phyloP scores from a whole-genome alignment of 2,113 vertebrate genomes.

The Thomomys bottae region DNA sequence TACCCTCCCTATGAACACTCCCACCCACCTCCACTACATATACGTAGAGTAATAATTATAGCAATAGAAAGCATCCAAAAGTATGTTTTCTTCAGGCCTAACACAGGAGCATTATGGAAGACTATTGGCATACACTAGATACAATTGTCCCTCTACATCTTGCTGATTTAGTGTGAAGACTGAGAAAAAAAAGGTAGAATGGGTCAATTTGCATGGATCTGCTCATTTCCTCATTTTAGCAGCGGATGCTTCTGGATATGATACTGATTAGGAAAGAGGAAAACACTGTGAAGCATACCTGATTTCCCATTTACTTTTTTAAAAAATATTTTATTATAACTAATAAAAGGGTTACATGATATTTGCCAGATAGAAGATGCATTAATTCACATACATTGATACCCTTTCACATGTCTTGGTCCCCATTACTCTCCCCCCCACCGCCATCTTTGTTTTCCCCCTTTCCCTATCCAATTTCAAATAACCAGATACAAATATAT shows the following conservation, averaged over 20 bases:
- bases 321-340: too few relatives aligned
- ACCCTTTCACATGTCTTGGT: too few relatives aligned
- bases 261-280: constrained; percentile 64
- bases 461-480: too few relatives aligned
- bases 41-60: neutral
- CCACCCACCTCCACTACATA: too few relatives aligned
- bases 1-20: accelerated
- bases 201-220: constrained; percentile 56
- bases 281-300: constrained; percentile 50
- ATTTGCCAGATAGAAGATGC: too few relatives aligned
- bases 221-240: constrained; percentile 46
- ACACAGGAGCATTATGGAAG: neutral
- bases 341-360: too few relatives aligned
- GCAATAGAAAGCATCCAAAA: neutral
- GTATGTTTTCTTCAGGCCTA: neutral
- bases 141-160: neutral
- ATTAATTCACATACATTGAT: too few relatives aligned
- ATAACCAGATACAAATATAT: too few relatives aligned
- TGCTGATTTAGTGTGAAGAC: constrained; percentile 37
- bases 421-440: too few relatives aligned
- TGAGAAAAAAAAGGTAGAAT: constrained; percentile 60
- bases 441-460: too few relatives aligned
- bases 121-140: neutral
- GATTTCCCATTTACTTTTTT: constrained; percentile 76
- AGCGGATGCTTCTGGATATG: constrained; percentile 63